Base-by-base conservation (phyloP, 2,113 vertebrate species). In the Ctenodactylus gundi region DNA sequence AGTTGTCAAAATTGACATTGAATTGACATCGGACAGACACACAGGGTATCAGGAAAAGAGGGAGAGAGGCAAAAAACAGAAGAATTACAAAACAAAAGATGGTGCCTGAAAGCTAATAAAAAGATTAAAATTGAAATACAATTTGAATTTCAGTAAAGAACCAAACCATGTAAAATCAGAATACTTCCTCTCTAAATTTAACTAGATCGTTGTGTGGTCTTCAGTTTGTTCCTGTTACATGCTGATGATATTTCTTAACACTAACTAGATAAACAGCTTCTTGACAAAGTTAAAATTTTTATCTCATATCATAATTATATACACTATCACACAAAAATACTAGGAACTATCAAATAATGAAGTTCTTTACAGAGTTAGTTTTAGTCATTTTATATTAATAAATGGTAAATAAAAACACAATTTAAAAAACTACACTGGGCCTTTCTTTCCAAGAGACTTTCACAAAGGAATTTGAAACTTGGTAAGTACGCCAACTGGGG, bases 381-480 rank as follows among this genome's bases (percentile, higher is more conserved):
- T 82, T 76, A 58, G 44, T 41, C 9, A 46, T n/a, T 62, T 86
- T 72, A 85, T 65, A 39, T 57, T 57, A 51, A 88, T 9, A 83
- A 64, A 64, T 55, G 11, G 84, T 76, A 77, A 62, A 64, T 31
- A 78, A 25, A 51, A 31, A 11, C 18, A 46, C 4, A 90, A n/a
- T n/a, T n/a, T n/a, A n/a, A n/a, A n/a, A n/a, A 95, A 88, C 41
- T 83, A 17, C 65, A 72, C 25, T 72, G n/a, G 62, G 51, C 34
- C 29, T 95, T 82, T 94, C 76, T 95, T 95, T 84, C 44, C n/a
- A 51, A 93, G 92, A 96, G 41, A 76, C 14, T 78, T 62, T 46
- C 17, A 27, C 73, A 39, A 90, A 95, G 62, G 68, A 94, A 97
- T 78, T 58, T 90, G 46, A 46, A 90, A 90, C 18, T 78, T 92